Evolutionary conservation across 1,140 invertebrate genomes (phyloP).

Genomic region (Nasonia giraulti): DNA sequence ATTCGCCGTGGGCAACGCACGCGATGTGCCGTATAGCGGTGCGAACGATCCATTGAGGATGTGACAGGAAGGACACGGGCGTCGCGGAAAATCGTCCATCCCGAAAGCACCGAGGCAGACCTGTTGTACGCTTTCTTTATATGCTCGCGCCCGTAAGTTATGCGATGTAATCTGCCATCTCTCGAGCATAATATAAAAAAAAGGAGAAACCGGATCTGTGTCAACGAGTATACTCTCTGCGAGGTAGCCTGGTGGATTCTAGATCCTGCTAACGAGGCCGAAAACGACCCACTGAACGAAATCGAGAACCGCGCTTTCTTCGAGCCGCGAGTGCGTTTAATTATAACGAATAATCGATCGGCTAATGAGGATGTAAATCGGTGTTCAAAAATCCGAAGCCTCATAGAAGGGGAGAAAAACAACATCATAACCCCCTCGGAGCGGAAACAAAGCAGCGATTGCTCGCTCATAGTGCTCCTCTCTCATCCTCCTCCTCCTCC

Average conservation of each 20-base stretch:
- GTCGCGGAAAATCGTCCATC: background rate
- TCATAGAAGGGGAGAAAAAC: too few relatives aligned
- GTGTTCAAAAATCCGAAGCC: too few relatives aligned
- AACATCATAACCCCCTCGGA: too few relatives aligned
- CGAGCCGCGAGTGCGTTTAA: too few relatives aligned
- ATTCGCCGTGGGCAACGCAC: slow-evolving; percentile 26
- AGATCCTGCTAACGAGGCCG: slow-evolving; percentile 42
- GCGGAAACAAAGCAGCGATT: slow-evolving; percentile 52
- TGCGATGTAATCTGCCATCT: background rate
- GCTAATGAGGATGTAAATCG: background rate
- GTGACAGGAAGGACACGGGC: background rate
- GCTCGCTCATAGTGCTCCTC: slow-evolving; percentile 5
- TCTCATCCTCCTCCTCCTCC: background rate
- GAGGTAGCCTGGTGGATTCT: background rate
- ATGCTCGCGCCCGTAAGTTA: background rate
- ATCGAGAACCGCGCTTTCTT: slow-evolving; percentile 30
- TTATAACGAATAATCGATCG: background rate
- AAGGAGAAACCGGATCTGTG: slow-evolving; percentile 52
- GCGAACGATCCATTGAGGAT: background rate
- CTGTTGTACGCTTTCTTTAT: background rate
- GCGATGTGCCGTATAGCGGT: slow-evolving; percentile 5
- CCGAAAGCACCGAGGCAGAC: background rate
- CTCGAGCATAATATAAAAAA: background rate
- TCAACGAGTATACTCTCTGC: slow-evolving; percentile 34
- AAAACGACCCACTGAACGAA: slow-evolving; percentile 37